These are phyloP conservation scores for Molossus alvarezi DNA, from an alignment of 2,797 vertebrate genomes.

Conservation along the genomic window DNA sequence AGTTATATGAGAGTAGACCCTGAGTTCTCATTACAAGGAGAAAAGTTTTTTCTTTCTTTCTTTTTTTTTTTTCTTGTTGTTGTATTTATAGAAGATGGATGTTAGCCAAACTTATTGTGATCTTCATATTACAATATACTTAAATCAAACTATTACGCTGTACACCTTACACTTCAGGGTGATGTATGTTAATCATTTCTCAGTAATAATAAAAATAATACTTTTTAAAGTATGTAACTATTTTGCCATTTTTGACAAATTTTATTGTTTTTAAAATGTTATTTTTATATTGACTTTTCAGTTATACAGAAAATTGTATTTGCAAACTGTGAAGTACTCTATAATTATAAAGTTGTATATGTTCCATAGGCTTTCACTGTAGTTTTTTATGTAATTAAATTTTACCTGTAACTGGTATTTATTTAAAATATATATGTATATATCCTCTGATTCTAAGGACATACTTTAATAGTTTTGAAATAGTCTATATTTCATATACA, in stretches of 20 bases:
- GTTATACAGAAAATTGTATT: not conserved
- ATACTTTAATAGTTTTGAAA: constrained; percentile 6
- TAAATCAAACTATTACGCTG: not conserved
- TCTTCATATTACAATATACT: not conserved
- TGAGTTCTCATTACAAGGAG: not conserved
- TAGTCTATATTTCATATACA: not conserved
- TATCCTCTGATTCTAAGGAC: not conserved
- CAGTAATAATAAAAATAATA: not conserved
- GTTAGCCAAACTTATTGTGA: not conserved
- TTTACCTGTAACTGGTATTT: not conserved
- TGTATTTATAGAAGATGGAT: not conserved
- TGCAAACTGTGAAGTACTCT: not conserved
- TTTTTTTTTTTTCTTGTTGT: not conserved
- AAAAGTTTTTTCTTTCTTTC: not conserved
- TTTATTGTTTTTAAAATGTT: not conserved
- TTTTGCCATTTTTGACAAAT: not conserved
- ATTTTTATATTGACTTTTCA: not conserved
- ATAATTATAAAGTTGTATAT: not conserved
- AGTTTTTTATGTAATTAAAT: constrained; percentile 31
- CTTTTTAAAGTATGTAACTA: not conserved
- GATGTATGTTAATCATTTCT: not conserved
- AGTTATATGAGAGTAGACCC: too few species aligned
- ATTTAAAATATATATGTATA: not conserved
- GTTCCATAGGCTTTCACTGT: not conserved
- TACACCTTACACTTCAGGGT: not conserved